Conservation (phyloP, 2,797 vertebrate genomes). For the Fistularia commersonii region DNA sequence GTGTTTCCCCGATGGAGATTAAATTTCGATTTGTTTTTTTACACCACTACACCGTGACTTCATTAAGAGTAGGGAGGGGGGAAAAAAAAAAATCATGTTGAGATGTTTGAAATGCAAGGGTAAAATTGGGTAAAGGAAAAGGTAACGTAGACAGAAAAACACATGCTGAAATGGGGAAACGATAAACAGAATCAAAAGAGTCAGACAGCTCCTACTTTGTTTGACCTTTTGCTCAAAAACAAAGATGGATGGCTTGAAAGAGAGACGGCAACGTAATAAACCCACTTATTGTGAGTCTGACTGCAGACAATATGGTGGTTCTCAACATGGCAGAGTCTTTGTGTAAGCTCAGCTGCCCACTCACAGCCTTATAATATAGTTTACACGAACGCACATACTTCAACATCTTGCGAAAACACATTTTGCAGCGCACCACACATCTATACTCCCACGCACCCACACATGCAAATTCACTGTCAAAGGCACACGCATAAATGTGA, state of each 20-base stretch:
- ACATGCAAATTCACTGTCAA: conserved; percentile 1
- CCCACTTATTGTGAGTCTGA: conserved; percentile 28
- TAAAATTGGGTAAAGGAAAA: no score
- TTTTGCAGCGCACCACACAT: conserved; percentile 28
- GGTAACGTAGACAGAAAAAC: no score
- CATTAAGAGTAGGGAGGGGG: no score
- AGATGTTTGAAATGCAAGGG: no score
- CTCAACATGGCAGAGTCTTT: conserved; percentile 55
- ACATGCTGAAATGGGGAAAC: conserved; percentile 26
- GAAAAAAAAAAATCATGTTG: no score
- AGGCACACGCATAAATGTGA: conserved; percentile 14
- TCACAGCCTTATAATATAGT: conserved; percentile 26
- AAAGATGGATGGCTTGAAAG: conserved; percentile 12
- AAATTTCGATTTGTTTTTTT: conserved; percentile 7
- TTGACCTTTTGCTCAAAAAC: conserved; percentile 44
- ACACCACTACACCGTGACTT: neutral
- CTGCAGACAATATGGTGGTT: conserved; percentile 58
- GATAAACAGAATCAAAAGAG: conserved; percentile 24
- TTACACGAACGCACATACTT: conserved; percentile 12
- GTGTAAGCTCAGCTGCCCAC: conserved; percentile 54
- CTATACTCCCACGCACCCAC: conserved; percentile 22
- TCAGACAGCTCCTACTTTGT: conserved; percentile 26
- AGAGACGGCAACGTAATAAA: conserved; percentile 31
- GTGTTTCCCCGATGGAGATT: neutral
- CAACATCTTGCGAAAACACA: conserved; percentile 17